These are phyloP conservation scores for Ameiurus melas DNA, from an alignment of 2,113 vertebrate species.

Conservation along the genomic window DNA sequence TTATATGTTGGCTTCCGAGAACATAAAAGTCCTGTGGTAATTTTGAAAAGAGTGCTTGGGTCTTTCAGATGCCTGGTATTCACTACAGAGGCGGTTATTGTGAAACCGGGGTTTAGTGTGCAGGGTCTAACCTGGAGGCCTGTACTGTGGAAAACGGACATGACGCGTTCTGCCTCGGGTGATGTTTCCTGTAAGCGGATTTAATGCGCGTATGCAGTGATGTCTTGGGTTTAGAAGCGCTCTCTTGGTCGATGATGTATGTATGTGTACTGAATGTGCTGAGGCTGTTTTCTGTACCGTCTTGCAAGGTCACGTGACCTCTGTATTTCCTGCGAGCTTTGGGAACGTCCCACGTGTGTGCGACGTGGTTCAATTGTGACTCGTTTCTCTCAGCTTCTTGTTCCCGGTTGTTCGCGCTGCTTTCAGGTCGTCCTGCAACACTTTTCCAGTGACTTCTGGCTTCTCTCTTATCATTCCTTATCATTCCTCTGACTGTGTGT, in stretches of 20 bases:
- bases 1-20: constrained; percentile 37
- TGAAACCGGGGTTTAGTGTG: background rate
- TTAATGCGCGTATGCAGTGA: background rate
- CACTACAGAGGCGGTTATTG: constrained; percentile 4
- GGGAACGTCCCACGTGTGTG: background rate
- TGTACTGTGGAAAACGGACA: background rate
- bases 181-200: background rate
- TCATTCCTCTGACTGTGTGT: background rate
- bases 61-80: constrained; percentile 38
- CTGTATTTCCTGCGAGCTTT: background rate
- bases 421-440: background rate
- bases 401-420: background rate
- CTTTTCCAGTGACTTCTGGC: background rate
- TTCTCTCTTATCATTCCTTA: background rate
- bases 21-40: constrained; percentile 50
- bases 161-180: background rate
- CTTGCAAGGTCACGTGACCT: background rate
- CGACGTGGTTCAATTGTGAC: background rate
- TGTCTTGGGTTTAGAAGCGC: background rate
- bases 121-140: background rate
- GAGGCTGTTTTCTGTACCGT: background rate
- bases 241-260: background rate
- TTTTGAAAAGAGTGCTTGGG: constrained; percentile 16
- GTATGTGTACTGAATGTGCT: background rate
- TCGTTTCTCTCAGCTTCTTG: background rate